Conservation (phyloP, 2,113 vertebrate species). For the Macroglossus sobrinus region DNA sequence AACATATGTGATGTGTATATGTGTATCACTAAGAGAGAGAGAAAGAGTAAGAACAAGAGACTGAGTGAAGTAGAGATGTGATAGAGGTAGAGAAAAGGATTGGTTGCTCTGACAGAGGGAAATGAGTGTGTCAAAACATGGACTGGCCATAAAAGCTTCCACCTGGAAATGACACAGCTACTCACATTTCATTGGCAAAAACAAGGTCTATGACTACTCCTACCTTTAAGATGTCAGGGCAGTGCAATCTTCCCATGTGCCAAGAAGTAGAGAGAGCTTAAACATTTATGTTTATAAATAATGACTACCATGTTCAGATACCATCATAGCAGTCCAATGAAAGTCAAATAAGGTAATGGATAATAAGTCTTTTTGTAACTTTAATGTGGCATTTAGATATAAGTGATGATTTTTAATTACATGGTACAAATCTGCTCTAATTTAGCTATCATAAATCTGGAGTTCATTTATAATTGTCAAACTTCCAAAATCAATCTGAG, state of each 20-base stretch:
- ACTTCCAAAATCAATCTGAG: conserved; percentile 9
- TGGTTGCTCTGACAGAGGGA: background rate
- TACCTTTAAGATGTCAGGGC: background rate
- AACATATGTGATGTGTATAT: background rate
- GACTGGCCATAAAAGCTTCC: background rate
- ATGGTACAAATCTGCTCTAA: background rate
- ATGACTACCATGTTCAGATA: background rate
- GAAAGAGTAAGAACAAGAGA: background rate
- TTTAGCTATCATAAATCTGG: background rate
- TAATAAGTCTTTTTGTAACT: background rate
- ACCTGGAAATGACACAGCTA: background rate
- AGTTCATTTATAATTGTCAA: background rate
- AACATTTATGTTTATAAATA: background rate
- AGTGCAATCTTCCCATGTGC: background rate
- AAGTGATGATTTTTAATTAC: background rate
- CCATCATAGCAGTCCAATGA: background rate
- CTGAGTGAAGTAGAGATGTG: background rate
- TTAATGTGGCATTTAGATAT: background rate
- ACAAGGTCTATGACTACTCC: background rate
- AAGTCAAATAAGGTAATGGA: background rate
- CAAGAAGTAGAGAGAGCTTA: background rate
- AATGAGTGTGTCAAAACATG: background rate
- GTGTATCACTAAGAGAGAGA: background rate
- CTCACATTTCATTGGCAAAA: background rate
- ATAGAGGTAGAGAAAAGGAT: background rate